phyloP scores from a whole-genome alignment of 2,113 vertebrate genomes.

The Limnothrissa miodon region DNA sequence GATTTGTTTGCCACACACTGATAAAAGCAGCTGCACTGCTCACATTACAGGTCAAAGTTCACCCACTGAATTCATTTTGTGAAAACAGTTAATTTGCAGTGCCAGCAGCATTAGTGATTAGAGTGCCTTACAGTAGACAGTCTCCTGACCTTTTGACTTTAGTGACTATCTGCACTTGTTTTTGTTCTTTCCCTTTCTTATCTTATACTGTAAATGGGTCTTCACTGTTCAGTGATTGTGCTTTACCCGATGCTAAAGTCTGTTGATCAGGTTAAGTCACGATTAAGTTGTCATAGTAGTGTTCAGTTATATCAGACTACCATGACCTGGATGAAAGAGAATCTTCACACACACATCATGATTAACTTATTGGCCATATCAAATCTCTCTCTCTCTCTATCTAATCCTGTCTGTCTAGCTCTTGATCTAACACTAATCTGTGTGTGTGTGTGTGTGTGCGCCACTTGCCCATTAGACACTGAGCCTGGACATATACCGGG shows the following conservation, averaged over 20 bases:
- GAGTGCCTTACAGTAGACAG: not conserved
- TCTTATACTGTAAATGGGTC: too few species aligned
- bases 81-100: not conserved
- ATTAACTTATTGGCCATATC: not conserved
- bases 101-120: not conserved
- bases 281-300: too few species aligned
- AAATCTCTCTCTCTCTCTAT: not conserved
- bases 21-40: not conserved
- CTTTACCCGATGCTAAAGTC: not conserved
- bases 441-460: not conserved
- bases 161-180: not conserved
- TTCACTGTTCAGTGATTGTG: not conserved
- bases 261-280: not conserved
- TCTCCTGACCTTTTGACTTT: not conserved
- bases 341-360: too few species aligned
- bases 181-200: not conserved
- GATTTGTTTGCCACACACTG: not conserved
- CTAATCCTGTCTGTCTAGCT: not conserved
- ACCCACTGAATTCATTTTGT: not conserved
- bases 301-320: too few species aligned
- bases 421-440: not conserved
- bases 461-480: slow-evolving; percentile 70
- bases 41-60: not conserved
- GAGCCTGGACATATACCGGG: slow-evolving; percentile 89
- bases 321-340: too few species aligned